Evolutionary conservation across 1,140 invertebrate species (phyloP).

Genomic region (Neodiprion fabricii): DNA sequence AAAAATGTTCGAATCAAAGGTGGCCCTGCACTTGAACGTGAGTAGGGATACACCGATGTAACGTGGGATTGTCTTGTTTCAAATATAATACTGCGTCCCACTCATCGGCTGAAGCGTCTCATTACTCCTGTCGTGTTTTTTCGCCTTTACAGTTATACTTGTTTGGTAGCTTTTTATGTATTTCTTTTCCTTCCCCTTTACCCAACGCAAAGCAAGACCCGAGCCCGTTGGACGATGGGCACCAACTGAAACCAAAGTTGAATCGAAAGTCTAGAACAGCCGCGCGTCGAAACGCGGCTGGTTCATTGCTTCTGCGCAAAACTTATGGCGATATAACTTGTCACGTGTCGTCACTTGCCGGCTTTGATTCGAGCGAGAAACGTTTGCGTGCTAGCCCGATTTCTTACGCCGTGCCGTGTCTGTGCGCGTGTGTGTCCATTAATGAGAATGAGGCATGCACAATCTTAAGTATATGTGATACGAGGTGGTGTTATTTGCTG

Average conservation of each 20-base stretch:
- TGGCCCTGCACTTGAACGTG: too few relatives aligned
- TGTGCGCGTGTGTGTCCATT: too few relatives aligned
- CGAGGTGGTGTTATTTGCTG: too few relatives aligned
- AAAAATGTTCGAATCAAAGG: too few relatives aligned
- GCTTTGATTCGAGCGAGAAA: too few relatives aligned
- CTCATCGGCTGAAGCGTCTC: not conserved
- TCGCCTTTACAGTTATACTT: too few relatives aligned
- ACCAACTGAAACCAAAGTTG: not conserved
- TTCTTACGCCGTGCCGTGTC: too few relatives aligned
- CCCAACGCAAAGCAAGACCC: not conserved
- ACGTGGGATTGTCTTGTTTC: not conserved
- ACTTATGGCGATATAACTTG: not conserved
- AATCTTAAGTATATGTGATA: too few relatives aligned
- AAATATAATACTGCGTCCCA: not conserved
- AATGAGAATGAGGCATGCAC: too few relatives aligned
- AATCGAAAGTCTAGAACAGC: not conserved
- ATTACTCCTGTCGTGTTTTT: not conserved
- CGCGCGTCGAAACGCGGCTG: not conserved
- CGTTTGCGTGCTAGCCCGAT: too few relatives aligned
- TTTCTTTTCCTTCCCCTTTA: not conserved
- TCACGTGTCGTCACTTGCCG: not conserved
- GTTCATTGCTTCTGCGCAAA: conserved; percentile 3
- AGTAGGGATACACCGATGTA: too few relatives aligned
- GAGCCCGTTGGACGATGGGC: conserved; percentile 1
- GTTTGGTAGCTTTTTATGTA: not conserved